phyloP scores from a whole-genome alignment of 2,888 invertebrate species.

The Oscheius sp. region DNA sequence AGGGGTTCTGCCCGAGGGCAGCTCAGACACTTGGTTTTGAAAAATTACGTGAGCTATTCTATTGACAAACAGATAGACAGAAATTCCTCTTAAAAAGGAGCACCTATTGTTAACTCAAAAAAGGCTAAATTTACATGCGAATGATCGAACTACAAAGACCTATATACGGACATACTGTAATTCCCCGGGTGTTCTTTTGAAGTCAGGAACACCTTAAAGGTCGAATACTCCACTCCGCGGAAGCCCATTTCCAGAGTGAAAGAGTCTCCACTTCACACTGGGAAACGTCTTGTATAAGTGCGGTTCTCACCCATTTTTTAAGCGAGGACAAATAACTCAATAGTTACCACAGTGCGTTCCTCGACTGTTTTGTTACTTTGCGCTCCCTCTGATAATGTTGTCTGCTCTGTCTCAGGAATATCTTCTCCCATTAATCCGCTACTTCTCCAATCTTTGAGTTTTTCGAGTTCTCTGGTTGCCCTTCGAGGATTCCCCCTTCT shows the following conservation, averaged over 20 bases:
- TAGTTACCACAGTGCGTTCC: slow-evolving; percentile 6
- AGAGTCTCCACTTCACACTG: neutral
- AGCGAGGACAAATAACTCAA: slow-evolving; percentile 9
- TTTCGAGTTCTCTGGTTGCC: neutral
- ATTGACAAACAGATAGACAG: neutral
- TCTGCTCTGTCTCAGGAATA: too few relatives aligned
- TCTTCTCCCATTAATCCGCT: too few relatives aligned
- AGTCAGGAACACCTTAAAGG: too few relatives aligned
- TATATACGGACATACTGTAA: too few relatives aligned
- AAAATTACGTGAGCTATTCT: neutral
- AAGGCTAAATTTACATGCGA: too few relatives aligned
- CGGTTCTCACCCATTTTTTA: neutral
- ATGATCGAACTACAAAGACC: too few relatives aligned
- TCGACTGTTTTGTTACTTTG: slow-evolving; percentile 9
- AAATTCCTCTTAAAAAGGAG: neutral
- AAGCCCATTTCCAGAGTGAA: too few relatives aligned
- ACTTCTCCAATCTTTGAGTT: neutral
- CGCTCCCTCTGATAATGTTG: neutral
- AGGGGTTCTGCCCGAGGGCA: too few relatives aligned
- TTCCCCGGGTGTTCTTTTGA: too few relatives aligned
- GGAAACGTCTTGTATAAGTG: slow-evolving; percentile 14
- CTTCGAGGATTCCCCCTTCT: neutral
- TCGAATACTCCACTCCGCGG: too few relatives aligned
- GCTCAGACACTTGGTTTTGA: neutral
- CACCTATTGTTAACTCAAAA: neutral